Base-by-base conservation (phyloP, 1,140 invertebrate species). In the Caenorhabditis brenneri region DNA sequence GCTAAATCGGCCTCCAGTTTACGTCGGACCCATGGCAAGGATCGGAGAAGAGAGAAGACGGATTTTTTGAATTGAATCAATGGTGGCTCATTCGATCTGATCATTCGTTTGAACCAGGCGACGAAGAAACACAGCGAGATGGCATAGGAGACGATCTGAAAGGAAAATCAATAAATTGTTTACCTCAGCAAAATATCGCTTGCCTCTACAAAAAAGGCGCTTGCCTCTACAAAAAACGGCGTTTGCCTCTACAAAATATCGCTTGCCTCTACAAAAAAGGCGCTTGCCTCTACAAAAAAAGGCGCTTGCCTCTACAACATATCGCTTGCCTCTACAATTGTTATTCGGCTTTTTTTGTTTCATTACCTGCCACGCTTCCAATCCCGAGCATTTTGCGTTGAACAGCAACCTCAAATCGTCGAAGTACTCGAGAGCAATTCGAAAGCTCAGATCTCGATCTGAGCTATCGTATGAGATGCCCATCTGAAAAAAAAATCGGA, bases 1-100 rank as follows among this genome's bases (percentile, higher is more conserved):
- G 78, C 74, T 82, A 83, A 79, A 53, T 86, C 84, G 15, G 51
- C 82, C 15, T 84, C 79, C 29, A 86, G n/a, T 48, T 84, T 83
- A 5, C 79, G 22, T 27, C 84, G 39, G 49, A 84, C 81, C 74
- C 82, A 86, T 15, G 84, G 84, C 7, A 86, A 49, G 7, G 81
- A 79, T 16, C 84, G 58, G 9, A 85, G 29, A 12, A 79, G 36
- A 2, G 46, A 49, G 48, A 78, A 85, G 6, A 85, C 15, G 4
- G 24, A 36, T n/a, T 48, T 42, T 42, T 42, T 84, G 29, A 48
- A 27, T 16, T 79, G 51, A 6, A 79, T 12, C 19, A 65, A 58
- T 53, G 33, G 31, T 3, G 65, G 48, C 12, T 39, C 33, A 79
- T 60, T 74, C 15, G 31, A 46, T 53, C 51, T 46, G 29, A 82